Conservation (phyloP, 2,888 invertebrate species). For the Mesochorus sp. region DNA sequence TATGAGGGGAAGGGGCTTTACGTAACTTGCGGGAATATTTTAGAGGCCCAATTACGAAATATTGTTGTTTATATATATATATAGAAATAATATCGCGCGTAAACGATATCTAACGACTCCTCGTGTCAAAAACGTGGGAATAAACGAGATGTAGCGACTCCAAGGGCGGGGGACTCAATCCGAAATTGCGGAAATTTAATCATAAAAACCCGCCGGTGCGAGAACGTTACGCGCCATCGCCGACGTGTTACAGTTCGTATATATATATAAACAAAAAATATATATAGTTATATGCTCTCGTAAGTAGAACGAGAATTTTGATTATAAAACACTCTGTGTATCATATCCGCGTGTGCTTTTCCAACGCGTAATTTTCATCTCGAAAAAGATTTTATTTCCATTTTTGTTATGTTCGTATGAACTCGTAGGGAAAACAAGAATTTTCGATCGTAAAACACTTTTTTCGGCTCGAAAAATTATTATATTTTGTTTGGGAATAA, state of each 20-base stretch:
- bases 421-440: no score
- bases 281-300: not conserved
- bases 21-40: slow-evolving; percentile 56
- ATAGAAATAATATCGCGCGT: slow-evolving; percentile 6
- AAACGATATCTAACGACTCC: slow-evolving; percentile 11
- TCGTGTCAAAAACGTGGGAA: not conserved
- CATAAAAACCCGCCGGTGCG: not conserved
- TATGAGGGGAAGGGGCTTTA: slow-evolving; percentile 32
- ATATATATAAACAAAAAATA: not conserved
- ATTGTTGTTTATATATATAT: slow-evolving; percentile 10
- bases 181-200: not conserved
- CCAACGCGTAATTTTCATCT: no score
- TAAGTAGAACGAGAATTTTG: no score
- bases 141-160: not conserved
- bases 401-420: no score
- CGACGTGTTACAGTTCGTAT: not conserved
- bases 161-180: not conserved
- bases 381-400: no score
- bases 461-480: no score
- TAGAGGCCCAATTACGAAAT: slow-evolving; percentile 38
- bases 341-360: no score
- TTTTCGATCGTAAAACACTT: no score
- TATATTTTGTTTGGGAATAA: no score
- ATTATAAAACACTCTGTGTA: no score
- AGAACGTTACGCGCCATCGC: not conserved